Percentiles rank a stretch among this genome's conserved stretches.
Evolutionary conservation across 2,888 invertebrate species (phyloP).

Genomic region (Acronicta aceris): DNA sequence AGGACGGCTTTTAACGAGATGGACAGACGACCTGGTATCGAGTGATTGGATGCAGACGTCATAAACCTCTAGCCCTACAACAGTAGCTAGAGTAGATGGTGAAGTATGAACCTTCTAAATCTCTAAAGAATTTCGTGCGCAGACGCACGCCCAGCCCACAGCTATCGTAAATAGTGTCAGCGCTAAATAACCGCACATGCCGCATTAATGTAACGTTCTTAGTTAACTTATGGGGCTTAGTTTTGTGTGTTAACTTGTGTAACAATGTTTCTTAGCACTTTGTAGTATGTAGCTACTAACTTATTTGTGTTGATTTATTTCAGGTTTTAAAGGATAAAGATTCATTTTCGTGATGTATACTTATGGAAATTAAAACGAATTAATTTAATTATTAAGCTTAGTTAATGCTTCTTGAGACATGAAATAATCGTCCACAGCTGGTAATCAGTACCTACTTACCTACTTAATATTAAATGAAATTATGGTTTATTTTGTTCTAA

Average conservation of each 20-base stretch:
- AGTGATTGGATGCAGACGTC: no score
- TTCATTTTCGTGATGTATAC: no score
- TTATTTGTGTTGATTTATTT: not conserved
- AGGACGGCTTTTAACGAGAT: no score
- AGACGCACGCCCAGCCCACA: constrained; percentile 42
- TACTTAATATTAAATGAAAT: no score
- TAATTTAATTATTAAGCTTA: no score
- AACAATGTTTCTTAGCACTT: constrained; percentile 28
- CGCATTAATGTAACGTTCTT: constrained; percentile 35
- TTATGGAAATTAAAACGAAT: no score
- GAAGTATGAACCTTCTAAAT: constrained; percentile 15
- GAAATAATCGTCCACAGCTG: no score
- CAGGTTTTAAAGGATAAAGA: constrained; percentile 10
- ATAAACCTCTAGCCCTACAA: not conserved
- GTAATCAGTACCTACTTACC: no score
- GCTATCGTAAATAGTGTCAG: constrained; percentile 51
- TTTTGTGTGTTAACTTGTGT: constrained; percentile 22
- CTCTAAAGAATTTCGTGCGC: constrained; percentile 4
- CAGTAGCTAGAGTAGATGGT: not conserved
- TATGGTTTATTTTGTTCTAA: no score
- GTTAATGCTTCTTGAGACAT: no score
- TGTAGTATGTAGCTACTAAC: not conserved
- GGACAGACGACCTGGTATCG: no score
- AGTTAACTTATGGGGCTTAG: constrained; percentile 35
- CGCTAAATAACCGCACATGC: constrained; percentile 50